phyloP scores from a whole-genome alignment of 2,888 invertebrate genomes.

The Pseudanteris insignis region DNA sequence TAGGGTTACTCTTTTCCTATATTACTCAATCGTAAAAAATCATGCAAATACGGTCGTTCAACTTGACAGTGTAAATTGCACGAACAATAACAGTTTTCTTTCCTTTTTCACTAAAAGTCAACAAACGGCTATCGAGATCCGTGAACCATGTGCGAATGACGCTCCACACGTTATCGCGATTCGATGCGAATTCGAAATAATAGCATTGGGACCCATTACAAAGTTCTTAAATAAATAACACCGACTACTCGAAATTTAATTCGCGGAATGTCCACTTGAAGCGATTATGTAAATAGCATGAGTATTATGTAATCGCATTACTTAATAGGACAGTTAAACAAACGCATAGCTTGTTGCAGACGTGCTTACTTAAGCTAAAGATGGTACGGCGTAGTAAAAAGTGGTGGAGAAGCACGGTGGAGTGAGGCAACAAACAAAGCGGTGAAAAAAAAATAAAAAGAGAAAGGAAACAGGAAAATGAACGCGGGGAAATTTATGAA shows the following conservation, averaged over 20 bases:
- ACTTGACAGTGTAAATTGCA: background rate
- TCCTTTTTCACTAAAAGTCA: background rate
- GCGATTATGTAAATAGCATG: constrained; percentile 44
- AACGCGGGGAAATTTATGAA: constrained; percentile 28
- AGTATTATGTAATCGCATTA: constrained; percentile 44
- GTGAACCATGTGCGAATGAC: background rate
- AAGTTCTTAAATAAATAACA: constrained; percentile 41
- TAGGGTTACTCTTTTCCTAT: too few relatives aligned
- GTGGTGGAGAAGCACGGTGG: background rate
- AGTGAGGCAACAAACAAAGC: constrained; percentile 8
- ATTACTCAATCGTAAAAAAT: too few relatives aligned
- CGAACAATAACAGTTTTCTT: background rate
- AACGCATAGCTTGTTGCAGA: constrained; percentile 40
- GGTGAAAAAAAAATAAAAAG: constrained; percentile 10
- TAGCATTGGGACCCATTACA: constrained; percentile 22
- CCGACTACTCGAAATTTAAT: constrained; percentile 31
- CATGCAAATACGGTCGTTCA: too few relatives aligned
- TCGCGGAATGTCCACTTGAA: constrained; percentile 40
- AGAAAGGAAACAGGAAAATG: constrained; percentile 8
- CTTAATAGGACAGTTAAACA: constrained; percentile 42
- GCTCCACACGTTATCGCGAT: constrained; percentile 8
- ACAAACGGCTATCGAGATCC: background rate
- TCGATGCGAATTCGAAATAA: constrained; percentile 28
- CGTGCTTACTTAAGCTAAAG: constrained; percentile 39
- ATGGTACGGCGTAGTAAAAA: constrained; percentile 26